Evolutionary conservation across 2,888 invertebrate species (phyloP).

Genomic region (Erebia aethiops): DNA sequence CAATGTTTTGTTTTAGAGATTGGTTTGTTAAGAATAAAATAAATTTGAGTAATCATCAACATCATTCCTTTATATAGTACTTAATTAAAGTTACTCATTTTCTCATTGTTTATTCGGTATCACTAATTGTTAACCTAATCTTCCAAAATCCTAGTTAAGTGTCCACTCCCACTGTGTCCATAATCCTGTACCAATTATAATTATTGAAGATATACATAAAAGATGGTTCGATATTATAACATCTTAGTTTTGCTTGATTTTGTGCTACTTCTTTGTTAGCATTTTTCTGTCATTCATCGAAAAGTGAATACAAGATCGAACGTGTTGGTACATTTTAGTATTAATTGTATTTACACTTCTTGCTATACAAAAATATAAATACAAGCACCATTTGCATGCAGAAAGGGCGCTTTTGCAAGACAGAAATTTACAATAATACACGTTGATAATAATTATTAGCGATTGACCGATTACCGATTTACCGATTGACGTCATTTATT

Average conservation of each 20-base stretch:
- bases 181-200: too few species aligned
- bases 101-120: too few species aligned
- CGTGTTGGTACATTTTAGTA: background rate
- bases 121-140: too few species aligned
- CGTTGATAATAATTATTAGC: too few species aligned
- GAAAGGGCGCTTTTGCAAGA: background rate
- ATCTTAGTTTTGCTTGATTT: background rate
- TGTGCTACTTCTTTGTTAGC: background rate
- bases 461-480: too few species aligned
- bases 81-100: too few species aligned
- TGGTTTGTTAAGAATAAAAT: background rate
- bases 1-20: conserved; percentile 6
- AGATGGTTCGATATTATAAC: background rate
- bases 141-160: too few species aligned
- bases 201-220: too few species aligned
- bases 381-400: too few species aligned
- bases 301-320: background rate
- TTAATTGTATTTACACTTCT: background rate
- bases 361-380: background rate
- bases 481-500: background rate
- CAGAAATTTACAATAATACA: background rate
- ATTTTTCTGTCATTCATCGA: background rate
- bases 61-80: too few species aligned
- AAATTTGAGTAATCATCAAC: background rate
- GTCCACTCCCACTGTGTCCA: too few species aligned